Evolutionary conservation across 2,888 invertebrate species (phyloP).

Genomic region (Conops quadrifasciatus): DNA sequence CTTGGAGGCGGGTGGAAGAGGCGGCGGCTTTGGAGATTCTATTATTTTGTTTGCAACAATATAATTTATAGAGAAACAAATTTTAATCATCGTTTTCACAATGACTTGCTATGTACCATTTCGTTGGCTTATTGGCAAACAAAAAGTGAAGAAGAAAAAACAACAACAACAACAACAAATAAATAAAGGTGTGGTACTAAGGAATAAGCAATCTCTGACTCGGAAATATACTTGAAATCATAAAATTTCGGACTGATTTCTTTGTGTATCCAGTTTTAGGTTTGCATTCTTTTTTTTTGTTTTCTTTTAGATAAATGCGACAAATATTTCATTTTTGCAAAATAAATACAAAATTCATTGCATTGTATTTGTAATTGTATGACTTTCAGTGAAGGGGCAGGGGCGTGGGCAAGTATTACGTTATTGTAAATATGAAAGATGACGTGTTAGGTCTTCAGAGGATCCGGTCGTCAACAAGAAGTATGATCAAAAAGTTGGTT

Average conservation of each 20-base stretch:
- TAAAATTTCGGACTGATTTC: constrained; percentile 1
- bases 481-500: no score
- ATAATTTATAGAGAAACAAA: no score
- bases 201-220: constrained; percentile 7
- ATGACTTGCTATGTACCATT: no score
- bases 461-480: no score
- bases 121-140: background rate
- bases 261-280: constrained; percentile 9
- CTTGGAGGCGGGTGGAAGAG: no score
- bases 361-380: constrained; percentile 38
- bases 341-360: background rate
- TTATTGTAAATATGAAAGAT: no score
- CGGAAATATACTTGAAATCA: constrained; percentile 17
- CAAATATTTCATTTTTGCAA: background rate
- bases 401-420: no score
- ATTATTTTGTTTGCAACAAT: no score
- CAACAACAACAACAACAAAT: constrained; percentile 12
- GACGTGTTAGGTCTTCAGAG: no score
- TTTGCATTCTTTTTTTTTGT: constrained; percentile 6
- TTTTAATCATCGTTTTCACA: no score
- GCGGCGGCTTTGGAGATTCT: no score
- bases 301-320: constrained; percentile 3
- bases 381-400: no score
- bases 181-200: constrained; percentile 28
- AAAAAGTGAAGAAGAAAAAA: background rate